Evolutionary conservation across 1,140 invertebrate genomes (phyloP).

Genomic region (Trigoniulus corallinus): DNA sequence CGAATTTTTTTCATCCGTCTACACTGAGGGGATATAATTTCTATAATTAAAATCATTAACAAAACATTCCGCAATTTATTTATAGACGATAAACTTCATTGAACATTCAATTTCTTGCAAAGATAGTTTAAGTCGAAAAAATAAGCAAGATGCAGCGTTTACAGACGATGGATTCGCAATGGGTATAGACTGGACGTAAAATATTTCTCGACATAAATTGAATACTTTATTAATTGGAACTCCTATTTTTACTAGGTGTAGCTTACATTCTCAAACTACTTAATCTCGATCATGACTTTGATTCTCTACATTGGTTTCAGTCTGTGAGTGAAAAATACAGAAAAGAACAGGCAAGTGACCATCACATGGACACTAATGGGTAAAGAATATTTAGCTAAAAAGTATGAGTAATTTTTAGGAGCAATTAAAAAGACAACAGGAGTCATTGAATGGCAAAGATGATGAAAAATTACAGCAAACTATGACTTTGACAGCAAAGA

Average conservation of each 20-base stretch:
- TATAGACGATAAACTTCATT: conserved; percentile 74
- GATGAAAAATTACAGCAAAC: conserved; percentile 87
- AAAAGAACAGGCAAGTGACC: conserved; percentile 36
- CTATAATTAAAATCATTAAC: too few relatives aligned
- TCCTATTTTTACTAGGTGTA: conserved; percentile 33
- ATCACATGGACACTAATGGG: not conserved
- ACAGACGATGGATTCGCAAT: conserved; percentile 98
- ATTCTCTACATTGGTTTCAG: conserved; percentile 90
- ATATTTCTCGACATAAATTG: not conserved
- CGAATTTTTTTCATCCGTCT: too few relatives aligned
- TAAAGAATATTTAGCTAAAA: not conserved
- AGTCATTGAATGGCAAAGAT: conserved; percentile 13
- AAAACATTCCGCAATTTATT: conserved; percentile 4
- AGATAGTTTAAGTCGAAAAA: conserved; percentile 75
- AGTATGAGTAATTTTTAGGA: conserved; percentile 17
- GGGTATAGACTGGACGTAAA: conserved; percentile 39
- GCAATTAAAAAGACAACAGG: conserved; percentile 17
- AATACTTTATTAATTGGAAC: not conserved
- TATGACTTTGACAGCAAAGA: conserved; percentile 72
- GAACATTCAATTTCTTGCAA: conserved; percentile 84
- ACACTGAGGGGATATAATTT: too few relatives aligned
- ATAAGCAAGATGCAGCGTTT: conserved; percentile 69
- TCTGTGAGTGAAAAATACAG: conserved; percentile 59
- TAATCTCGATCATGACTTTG: conserved; percentile 56
- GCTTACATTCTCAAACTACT: conserved; percentile 49